Percentiles rank a stretch among this genome's conserved stretches.
These are phyloP conservation scores for Steinernema feltiae DNA, from an alignment of 1,140 invertebrate species.

Conservation along the genomic window DNA sequence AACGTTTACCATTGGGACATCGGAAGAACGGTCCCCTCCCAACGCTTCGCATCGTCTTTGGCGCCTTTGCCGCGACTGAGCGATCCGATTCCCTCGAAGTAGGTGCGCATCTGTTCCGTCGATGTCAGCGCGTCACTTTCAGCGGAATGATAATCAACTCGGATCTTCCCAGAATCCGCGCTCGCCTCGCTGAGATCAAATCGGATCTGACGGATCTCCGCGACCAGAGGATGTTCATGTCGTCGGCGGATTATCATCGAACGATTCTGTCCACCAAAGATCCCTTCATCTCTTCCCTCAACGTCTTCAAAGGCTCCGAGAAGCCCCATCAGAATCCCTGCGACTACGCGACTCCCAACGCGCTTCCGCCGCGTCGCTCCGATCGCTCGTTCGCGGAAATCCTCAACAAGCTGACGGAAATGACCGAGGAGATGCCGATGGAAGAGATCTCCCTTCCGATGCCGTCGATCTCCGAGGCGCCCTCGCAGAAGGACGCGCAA, in stretches of 20 bases:
- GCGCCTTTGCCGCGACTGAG: neutral
- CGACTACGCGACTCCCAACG: neutral
- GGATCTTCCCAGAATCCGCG: neutral
- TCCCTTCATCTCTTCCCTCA: neutral
- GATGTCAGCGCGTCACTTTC: too few species aligned
- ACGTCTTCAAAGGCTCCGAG: neutral
- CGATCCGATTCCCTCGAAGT: neutral
- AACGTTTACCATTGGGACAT: constrained; percentile 4
- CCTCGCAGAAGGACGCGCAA: neutral
- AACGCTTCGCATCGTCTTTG: neutral
- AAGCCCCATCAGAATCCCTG: neutral
- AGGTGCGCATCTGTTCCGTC: too few species aligned
- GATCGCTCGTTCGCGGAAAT: constrained; percentile 4
- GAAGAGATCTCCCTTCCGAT: neutral
- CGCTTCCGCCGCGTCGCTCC: neutral
- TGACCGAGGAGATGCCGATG: neutral
- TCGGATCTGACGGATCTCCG: neutral
- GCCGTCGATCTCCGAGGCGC: neutral
- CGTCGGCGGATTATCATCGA: neutral
- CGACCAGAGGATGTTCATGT: constrained; percentile 3
- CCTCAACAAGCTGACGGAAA: neutral
- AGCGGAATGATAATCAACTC: neutral
- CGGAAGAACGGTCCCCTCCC: neutral
- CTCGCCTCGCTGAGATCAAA: neutral
- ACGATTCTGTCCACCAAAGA: neutral